phyloP scores from a whole-genome alignment of 2,888 invertebrate genomes.

The Leptopterna dolabrata region DNA sequence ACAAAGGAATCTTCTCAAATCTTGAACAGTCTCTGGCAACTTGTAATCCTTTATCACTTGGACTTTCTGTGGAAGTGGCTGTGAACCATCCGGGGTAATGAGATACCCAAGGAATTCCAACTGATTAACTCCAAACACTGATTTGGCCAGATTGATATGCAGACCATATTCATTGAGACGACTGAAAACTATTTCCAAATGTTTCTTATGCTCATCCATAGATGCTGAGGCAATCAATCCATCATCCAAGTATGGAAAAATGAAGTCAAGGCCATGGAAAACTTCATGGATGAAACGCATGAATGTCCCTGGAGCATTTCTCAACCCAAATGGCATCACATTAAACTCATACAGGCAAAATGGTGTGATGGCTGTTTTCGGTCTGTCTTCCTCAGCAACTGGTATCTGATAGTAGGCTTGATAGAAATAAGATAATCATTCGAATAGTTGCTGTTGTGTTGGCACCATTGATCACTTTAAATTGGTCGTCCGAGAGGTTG shows the following conservation, averaged over 20 bases:
- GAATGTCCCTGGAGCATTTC: conserved; percentile 62
- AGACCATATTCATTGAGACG: conserved; percentile 33
- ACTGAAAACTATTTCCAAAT: conserved; percentile 32
- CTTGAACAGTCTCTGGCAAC: conserved; percentile 34
- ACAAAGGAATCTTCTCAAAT: conserved; percentile 63
- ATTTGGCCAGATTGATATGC: conserved; percentile 43
- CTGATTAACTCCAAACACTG: background rate
- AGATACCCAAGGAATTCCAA: conserved; percentile 56
- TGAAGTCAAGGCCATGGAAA: conserved; percentile 59
- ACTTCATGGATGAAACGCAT: conserved; percentile 62
- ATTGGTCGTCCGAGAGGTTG: too few species aligned
- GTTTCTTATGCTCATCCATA: conserved; percentile 55
- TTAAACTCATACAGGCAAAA: conserved; percentile 33
- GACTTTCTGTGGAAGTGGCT: conserved; percentile 52
- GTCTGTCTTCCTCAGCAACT: conserved; percentile 21
- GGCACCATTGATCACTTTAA: too few species aligned
- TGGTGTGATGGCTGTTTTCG: conserved; percentile 52
- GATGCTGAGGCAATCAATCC: conserved; percentile 62
- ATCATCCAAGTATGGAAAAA: conserved; percentile 62
- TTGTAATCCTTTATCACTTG: conserved; percentile 54
- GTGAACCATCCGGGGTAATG: conserved; percentile 35
- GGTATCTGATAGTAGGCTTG: conserved; percentile 47
- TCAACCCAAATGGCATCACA: conserved; percentile 50
- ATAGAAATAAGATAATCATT: too few species aligned
- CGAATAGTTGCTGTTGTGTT: too few species aligned